Evolutionary conservation across 2,888 invertebrate genomes (phyloP), one percentile per base, ranked within the genome.

Genomic region (Temnothorax unifasciatus): DNA sequence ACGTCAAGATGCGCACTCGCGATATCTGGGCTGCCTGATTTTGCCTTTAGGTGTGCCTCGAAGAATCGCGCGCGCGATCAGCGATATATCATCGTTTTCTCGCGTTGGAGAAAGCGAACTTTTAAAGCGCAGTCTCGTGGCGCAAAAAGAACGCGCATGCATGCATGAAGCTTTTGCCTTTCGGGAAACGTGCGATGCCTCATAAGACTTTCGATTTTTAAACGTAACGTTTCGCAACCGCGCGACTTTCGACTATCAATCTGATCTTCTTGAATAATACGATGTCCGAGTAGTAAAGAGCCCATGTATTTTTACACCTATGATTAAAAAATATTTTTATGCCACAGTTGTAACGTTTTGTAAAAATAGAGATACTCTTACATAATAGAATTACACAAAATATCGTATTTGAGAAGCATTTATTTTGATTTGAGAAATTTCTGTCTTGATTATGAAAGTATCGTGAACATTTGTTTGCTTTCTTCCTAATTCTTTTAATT

Each of bases 101-200:
- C 47, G 74, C 59, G 47, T n/a, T 25, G 47, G 79, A 73, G 79
- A 81, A 81, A 81, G 79, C 59, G 79, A 9, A 79, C 47, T 73
- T 73, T 73, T 69, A 47, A 81, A 81, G 59, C 74, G 74, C 79
- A 44, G n/a, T 8, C 38, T 21, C 57, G 59, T 73, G 74, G 59
- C 74, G 59, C 74, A 79, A 57, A 75, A 34, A 54, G 71, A 69
- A 38, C n/a, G 69, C 13, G 57, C 74, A 79, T 71, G 75, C 75
- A 75, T 75, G 79, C 79, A 73, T 81, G 79, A 81, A 81, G 59
- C 38, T 73, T 74, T 59, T 59, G 59, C 34, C 47, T 79, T 79
- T 79, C 73, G 74, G 38, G 34, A 71, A 73, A 79, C 79, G 52
- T 71, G 57, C 57, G 38, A 34, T 57, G 11, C 50, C 50, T 38